phyloP scores from a whole-genome alignment of 2,888 invertebrate genomes.

The Melanophora roralis region DNA sequence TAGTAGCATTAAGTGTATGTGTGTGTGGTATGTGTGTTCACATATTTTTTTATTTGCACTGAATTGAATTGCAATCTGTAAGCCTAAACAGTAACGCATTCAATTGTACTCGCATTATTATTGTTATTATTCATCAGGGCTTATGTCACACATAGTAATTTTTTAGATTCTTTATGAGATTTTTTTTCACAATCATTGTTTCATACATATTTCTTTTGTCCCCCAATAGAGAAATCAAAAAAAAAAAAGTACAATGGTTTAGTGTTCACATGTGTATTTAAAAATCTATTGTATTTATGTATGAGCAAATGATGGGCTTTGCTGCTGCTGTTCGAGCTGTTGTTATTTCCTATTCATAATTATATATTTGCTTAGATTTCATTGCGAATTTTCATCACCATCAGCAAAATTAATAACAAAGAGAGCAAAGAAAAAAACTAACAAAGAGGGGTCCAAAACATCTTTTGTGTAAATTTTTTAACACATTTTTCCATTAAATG shows the following conservation, averaged over 20 bases:
- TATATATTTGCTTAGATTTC: constrained; percentile 55
- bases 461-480: constrained; percentile 41
- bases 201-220: constrained; percentile 35
- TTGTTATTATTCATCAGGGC: constrained; percentile 46
- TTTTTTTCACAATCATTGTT: constrained; percentile 24
- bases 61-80: constrained; percentile 59
- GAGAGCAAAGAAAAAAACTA: not conserved
- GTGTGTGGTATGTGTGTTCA: not conserved
- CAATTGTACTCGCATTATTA: constrained; percentile 35
- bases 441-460: constrained; percentile 28
- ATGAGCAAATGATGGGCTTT: constrained; percentile 24
- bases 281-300: constrained; percentile 21
- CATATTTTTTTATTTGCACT: constrained; percentile 20
- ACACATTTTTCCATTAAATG: constrained; percentile 41
- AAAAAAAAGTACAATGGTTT: constrained; percentile 5
- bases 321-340: constrained; percentile 1
- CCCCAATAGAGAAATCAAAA: constrained; percentile 23
- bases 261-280: not conserved
- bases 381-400: constrained; percentile 45
- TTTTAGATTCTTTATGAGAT: constrained; percentile 33
- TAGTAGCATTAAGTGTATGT: not conserved
- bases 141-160: constrained; percentile 60
- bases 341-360: constrained; percentile 36
- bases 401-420: constrained; percentile 13
- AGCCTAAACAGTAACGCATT: constrained; percentile 52